A percentile compares a stretch with the other conserved stretches of the same genome.
phyloP scores from a whole-genome alignment of 1,140 invertebrate genomes.

The Procambarus clarkii region DNA sequence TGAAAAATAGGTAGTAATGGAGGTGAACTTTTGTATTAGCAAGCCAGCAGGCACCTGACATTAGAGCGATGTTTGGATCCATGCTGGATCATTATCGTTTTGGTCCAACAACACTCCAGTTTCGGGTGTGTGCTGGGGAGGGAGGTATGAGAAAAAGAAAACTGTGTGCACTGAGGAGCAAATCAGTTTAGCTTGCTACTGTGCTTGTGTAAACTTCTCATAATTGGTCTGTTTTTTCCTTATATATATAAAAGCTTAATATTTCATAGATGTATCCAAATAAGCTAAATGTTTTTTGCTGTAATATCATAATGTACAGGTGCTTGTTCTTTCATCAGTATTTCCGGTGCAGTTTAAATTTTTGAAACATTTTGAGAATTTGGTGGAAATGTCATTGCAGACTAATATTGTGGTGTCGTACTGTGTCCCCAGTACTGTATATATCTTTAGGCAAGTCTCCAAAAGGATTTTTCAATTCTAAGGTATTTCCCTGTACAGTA shows the following conservation, averaged over 20 bases:
- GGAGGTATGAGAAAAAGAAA: background rate
- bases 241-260: background rate
- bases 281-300: slow-evolving; percentile 7
- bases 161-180: background rate
- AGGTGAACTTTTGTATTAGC: background rate
- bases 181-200: background rate
- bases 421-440: too few species aligned
- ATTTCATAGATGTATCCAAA: background rate
- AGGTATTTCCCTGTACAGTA: too few species aligned
- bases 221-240: background rate
- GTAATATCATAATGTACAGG: background rate
- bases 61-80: too few species aligned
- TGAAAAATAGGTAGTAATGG: background rate
- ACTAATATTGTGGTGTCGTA: too few species aligned
- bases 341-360: background rate
- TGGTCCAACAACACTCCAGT: too few species aligned
- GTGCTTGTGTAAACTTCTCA: background rate
- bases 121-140: background rate
- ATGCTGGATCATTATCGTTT: too few species aligned
- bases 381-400: background rate
- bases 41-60: too few species aligned
- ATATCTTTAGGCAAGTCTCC: too few species aligned
- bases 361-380: too few species aligned
- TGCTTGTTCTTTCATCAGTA: slow-evolving; percentile 1
- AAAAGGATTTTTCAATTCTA: too few species aligned